Evolutionary conservation across 2,113 vertebrate species (phyloP).

Genomic region (rat (Rattus norvegicus)): DNA sequence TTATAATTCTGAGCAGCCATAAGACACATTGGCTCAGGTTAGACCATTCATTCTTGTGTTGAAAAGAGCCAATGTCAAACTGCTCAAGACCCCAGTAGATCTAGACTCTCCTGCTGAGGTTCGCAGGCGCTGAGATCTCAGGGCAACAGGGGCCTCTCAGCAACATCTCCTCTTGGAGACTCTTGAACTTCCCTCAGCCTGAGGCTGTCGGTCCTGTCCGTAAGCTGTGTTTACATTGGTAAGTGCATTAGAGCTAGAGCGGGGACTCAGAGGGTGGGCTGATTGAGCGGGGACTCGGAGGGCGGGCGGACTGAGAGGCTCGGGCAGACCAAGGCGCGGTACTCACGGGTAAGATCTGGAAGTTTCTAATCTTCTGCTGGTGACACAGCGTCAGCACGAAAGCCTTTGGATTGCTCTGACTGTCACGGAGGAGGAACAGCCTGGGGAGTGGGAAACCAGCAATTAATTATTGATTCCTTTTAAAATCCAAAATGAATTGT

Average conservation of each 20-base stretch:
- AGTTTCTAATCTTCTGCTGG: slow-evolving; percentile 99
- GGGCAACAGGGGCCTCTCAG: background rate
- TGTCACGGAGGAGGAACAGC: slow-evolving; percentile 97
- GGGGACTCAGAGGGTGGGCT: background rate
- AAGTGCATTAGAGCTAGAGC: background rate
- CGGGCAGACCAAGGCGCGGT: background rate
- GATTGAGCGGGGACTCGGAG: background rate
- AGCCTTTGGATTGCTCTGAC: slow-evolving; percentile 99
- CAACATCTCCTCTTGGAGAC: no score
- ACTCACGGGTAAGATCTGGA: slow-evolving; percentile 98
- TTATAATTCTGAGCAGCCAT: background rate
- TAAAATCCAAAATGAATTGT: background rate
- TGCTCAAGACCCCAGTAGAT: rapidly evolving
- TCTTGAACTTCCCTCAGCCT: background rate
- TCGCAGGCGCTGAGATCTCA: background rate
- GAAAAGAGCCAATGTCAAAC: background rate
- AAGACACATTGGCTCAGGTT: background rate
- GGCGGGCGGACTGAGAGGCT: background rate
- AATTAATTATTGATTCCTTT: no score
- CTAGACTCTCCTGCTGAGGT: no score
- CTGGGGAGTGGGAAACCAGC: slow-evolving; percentile 81
- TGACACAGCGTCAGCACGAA: slow-evolving; percentile 99
- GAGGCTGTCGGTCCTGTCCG: rapidly evolving
- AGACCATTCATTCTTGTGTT: background rate
- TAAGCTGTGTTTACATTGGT: no score